These are phyloP conservation scores for Lasioglossum oenotherae DNA, from an alignment of 2,888 invertebrate genomes.

Conservation along the genomic window DNA sequence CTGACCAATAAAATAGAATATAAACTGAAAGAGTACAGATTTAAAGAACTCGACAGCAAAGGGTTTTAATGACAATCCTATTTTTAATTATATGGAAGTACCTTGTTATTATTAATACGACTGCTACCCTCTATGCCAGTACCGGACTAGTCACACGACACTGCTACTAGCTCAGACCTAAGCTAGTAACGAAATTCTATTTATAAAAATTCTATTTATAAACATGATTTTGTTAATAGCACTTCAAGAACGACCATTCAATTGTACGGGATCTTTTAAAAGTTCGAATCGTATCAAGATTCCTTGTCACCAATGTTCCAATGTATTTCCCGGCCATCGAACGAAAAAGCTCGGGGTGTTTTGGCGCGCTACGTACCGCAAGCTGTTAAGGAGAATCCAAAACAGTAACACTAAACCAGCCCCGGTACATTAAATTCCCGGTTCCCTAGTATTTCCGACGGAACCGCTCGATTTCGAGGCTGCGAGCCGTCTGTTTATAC, in stretches of 20 bases:
- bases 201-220: not conserved
- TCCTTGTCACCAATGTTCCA: not conserved
- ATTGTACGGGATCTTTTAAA: not conserved
- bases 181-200: not conserved
- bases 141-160: too few species aligned
- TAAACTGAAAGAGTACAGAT: too few species aligned
- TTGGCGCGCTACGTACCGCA: not conserved
- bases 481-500: not conserved
- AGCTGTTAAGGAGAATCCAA: not conserved
- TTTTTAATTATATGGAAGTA: not conserved
- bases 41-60: too few species aligned
- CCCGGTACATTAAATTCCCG: constrained; percentile 4
- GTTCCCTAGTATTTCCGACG: not conserved
- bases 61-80: too few species aligned
- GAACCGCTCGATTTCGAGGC: constrained; percentile 19
- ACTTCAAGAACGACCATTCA: not conserved
- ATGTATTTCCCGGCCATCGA: not conserved
- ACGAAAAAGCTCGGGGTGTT: not conserved
- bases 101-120: not conserved
- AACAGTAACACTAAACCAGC: constrained; percentile 6
- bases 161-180: not conserved
- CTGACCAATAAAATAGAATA: too few species aligned
- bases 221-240: not conserved
- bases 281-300: not conserved
- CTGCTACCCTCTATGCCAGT: too few species aligned